These are phyloP conservation scores for Polyommatus icarus DNA, from an alignment of 2,888 invertebrate species.

Conservation along the genomic window DNA sequence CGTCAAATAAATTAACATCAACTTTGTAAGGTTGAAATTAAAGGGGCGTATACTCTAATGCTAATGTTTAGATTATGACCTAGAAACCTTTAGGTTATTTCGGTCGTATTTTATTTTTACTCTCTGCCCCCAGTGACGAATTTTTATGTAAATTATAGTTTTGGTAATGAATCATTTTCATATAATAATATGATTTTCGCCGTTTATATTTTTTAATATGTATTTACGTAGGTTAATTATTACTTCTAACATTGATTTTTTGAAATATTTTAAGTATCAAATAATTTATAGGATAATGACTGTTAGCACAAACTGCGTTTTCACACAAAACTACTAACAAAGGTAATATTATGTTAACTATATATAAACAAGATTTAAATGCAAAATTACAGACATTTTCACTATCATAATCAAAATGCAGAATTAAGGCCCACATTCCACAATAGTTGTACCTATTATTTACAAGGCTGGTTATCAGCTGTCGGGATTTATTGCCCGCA, in stretches of 20 bases:
- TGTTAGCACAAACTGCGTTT: no score
- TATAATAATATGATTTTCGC: background rate
- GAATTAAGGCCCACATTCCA: background rate
- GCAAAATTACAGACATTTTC: background rate
- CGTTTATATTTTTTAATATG: background rate
- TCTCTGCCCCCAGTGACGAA: background rate
- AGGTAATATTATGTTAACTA: no score
- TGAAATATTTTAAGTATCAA: no score
- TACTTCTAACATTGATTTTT: no score
- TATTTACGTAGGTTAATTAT: background rate
- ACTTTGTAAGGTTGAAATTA: conserved; percentile 6
- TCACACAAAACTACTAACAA: no score
- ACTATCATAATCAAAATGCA: background rate
- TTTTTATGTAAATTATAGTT: background rate
- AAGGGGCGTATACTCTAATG: conserved; percentile 18
- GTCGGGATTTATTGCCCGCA: background rate
- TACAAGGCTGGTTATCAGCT: background rate
- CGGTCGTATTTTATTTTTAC: background rate
- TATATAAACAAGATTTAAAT: no score
- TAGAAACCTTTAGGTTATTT: conserved; percentile 17
- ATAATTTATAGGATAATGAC: no score
- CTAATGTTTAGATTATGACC: conserved; percentile 2
- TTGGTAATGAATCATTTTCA: background rate
- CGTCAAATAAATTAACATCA: background rate
- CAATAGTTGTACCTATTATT: background rate